phyloP scores from a whole-genome alignment of 92 coral and sea anemone species.

The Blastomussa wellsi region DNA sequence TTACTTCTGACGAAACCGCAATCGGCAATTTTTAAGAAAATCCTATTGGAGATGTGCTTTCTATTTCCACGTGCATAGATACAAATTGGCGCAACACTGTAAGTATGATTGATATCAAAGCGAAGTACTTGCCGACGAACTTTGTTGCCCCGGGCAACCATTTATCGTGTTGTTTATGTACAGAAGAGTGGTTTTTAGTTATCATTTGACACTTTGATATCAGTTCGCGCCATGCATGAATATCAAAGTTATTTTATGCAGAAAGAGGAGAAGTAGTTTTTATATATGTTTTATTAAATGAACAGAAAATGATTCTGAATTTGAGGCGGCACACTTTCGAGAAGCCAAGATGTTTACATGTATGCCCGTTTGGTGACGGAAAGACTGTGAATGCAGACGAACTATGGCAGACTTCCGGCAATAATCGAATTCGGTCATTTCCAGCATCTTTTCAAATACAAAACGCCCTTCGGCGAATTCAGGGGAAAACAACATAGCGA shows the following conservation, averaged over 20 bases:
- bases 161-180: conserved; percentile 9
- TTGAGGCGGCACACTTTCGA: not conserved
- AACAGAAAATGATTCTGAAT: not conserved
- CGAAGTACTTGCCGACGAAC: not conserved
- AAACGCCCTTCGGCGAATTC: not conserved
- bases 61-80: not conserved
- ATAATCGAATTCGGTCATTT: no score
- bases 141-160: conserved; percentile 33
- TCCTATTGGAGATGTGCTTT: not conserved
- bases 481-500: not conserved
- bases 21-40: not conserved
- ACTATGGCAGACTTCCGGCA: not conserved
- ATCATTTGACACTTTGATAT: not conserved
- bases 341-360: not conserved
- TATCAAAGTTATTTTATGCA: conserved; percentile 12
- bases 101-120: conserved; percentile 5
- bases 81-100: not conserved
- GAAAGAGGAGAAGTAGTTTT: not conserved
- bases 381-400: no score
- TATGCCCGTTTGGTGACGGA: not conserved
- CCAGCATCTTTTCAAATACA: not conserved
- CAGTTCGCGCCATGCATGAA: not conserved
- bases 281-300: not conserved
- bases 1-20: conserved; percentile 25
- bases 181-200: not conserved